Evolutionary conservation across 2,113 vertebrate species (phyloP), one percentile per base, ranked within the genome.

Genomic region (Clarias batrachus): DNA sequence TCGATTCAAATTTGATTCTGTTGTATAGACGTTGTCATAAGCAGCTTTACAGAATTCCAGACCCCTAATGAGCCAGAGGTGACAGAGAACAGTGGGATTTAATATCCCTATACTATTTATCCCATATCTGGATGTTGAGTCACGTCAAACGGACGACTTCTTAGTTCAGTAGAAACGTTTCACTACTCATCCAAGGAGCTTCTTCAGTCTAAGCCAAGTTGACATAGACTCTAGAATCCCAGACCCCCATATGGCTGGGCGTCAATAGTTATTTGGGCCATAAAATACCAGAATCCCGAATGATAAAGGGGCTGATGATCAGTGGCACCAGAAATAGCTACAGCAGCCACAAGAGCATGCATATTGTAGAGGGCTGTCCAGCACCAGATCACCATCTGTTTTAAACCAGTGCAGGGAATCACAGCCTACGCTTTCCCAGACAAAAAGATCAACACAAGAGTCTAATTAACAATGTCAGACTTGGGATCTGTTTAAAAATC

Each of bases 271-370:
- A 91, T 92, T 87, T 93, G 91, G 92, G 92, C 89, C 91, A 89
- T 71, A 76, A 33, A 21, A 87, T 84, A 91, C 91, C 85, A 89
- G 85, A 77, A 52, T 88, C 81, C n/a, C 87, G 88, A 68, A 85
- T 89, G 79, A 65, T 87, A 89, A 88, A 87, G 81, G 0, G 57
- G 84, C 89, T 92, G 91, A 91, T 91, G 91, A 91, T 91, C 91
- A 89, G 89, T 80, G 63, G 87, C 86, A 92, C 93, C 93, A 93
- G 90, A 93, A 93, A 92, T 91, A 93, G 92, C 90, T 88, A 87
- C 87, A 70, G 82, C 89, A 85, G 90, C 86, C 86, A 77, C 83
- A 80, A 89, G 86, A 91, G 84, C 74, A 85, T 85, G 27, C 33
- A 80, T 88, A 71, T 83, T 59, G 79, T 87, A 90, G 85, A 87